Percentiles rank a stretch among this genome's conserved stretches.
These are phyloP conservation scores for Pelochelys cantorii DNA, from an alignment of 2,797 vertebrate species.

Conservation along the genomic window DNA sequence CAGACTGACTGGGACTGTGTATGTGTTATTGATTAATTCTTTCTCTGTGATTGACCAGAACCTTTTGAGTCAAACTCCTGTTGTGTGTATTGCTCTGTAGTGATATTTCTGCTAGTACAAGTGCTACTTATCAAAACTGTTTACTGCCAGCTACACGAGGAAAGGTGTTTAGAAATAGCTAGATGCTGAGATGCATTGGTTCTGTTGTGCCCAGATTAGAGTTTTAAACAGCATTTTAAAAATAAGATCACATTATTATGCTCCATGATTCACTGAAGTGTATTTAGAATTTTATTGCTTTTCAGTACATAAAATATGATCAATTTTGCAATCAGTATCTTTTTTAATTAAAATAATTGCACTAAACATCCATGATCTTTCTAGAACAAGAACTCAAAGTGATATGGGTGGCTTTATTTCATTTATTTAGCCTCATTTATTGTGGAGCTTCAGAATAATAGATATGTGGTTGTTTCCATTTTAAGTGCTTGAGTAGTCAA, in stretches of 20 bases:
- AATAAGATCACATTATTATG: not conserved
- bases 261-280: not conserved
- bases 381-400: not conserved
- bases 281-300: not conserved
- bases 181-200: not conserved
- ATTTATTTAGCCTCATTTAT: not conserved
- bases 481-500: not conserved
- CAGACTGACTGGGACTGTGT: not conserved
- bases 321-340: not conserved
- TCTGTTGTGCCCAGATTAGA: accelerated
- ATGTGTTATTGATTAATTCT: not conserved
- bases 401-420: not conserved
- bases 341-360: not conserved
- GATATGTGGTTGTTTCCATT: not conserved
- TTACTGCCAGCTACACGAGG: not conserved
- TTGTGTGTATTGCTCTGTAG: not conserved
- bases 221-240: not conserved
- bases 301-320: not conserved
- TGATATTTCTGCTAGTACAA: not conserved
- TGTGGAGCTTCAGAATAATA: not conserved
- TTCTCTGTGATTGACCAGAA: not conserved
- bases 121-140: not conserved
- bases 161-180: not conserved
- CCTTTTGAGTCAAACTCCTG: not conserved
- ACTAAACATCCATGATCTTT: not conserved